Base-by-base conservation (phyloP, 2,888 invertebrate genomes). In the Xylophagus ater region DNA sequence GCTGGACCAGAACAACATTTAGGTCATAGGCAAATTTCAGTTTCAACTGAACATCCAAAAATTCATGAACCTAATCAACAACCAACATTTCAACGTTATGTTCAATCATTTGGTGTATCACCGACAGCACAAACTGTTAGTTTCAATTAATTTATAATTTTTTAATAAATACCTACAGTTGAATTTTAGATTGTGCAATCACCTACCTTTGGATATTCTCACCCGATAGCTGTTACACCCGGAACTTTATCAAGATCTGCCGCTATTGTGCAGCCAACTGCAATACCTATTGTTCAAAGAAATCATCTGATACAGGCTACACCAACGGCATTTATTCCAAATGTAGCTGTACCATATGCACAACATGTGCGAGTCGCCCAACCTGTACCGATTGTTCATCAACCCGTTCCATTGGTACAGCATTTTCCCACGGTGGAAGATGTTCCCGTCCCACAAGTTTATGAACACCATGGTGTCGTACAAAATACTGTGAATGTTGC, bases 401-500 rank as follows among this genome's bases (percentile, higher is more conserved):
- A 17, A 26, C 6, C 36, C 21, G 26, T 28, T 10, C 30, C 29
- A 2, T 55, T 62, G 21, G 59, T 59, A 37, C 60, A 59, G 43
- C 9, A 28, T 3, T 62, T 69, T n/a, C 66, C 66, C 18, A 65
- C 65, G 14, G 62, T 67, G 3, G 67, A 68, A 40, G 64, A 68
- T 45, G 62, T 69, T 3, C 70, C 71, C 24, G 63, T 69, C 5
- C 67, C 68, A 10, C 64, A 65, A 17, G 55, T 60, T 45, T 63
- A 67, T 47, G 63, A 66, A 35, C 66, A 68, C 26, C 72, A 66
- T 4, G 65, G 68, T 13, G 60, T 71, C 14, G 58, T 69, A 32
- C 67, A 73, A 46, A 71, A 73, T 47, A 66, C 71, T 30, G 63
- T 74, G 10, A 73, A 74, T 50, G 71, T 74, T 14, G 68, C 71